Conservation (phyloP, 64 coral and sea anemone genomes). For the Pocillopora verrucosa region DNA sequence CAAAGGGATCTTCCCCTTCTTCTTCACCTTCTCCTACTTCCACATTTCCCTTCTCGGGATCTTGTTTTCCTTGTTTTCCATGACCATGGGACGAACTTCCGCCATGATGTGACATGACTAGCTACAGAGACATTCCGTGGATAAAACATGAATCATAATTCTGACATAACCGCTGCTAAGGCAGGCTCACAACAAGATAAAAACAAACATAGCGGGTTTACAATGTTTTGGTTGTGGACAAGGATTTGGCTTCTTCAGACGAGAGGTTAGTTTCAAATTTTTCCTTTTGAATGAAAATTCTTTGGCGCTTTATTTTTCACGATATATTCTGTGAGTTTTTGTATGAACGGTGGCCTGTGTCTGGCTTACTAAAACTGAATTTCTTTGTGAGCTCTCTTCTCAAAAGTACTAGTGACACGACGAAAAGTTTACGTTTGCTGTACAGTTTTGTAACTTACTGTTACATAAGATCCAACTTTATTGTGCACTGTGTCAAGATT, state of each 20-base stretch:
- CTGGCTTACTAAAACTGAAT: too few species aligned
- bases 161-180: not conserved
- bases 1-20: conserved; percentile 92
- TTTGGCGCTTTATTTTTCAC: not conserved
- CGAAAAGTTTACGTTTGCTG: too few species aligned
- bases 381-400: too few species aligned
- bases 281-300: not conserved
- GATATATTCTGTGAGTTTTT: not conserved
- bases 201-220: conserved; percentile 76
- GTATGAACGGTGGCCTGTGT: too few species aligned
- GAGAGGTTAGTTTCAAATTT: conserved; percentile 66
- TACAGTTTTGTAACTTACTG: too few species aligned
- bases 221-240: conserved; percentile 95
- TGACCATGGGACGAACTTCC: conserved; percentile 40
- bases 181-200: conserved; percentile 4
- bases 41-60: not conserved
- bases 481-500: too few species aligned
- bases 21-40: conserved; percentile 56
- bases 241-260: conserved; percentile 92
- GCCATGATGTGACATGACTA: conserved; percentile 39
- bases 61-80: conserved; percentile 18
- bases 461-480: too few species aligned
- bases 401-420: too few species aligned
- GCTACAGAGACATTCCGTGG: not conserved
- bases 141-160: not conserved